Evolutionary conservation across 2,888 invertebrate genomes (phyloP), one percentile per base, ranked within the genome.

Genomic region (Drosophila lutescens): DNA sequence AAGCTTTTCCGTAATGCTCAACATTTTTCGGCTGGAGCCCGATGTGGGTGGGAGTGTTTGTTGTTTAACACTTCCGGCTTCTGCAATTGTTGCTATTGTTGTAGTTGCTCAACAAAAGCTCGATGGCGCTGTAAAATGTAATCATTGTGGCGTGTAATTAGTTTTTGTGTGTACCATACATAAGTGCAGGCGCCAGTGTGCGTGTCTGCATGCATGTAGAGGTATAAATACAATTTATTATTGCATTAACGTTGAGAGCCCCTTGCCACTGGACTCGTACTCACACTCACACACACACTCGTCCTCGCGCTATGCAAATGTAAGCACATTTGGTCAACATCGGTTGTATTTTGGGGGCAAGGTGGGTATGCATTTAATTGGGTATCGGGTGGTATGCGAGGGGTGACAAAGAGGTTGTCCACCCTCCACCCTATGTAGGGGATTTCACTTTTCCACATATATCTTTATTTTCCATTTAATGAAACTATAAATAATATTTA

Each of bases 81-180:
- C 40, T 32, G 38, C 17, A 40, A 26, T n/a, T 46, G 38, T 32
- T 59, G 59, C 17, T 53, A 9, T 15, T 12, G 59, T 41, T 34
- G 58, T 44, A 55, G 20, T 50, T 55, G 50, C 54, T 62, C 49
- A 49, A 43, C 73, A 36, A 65, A 56, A 73, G 55, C 83, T 74
- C 74, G 57, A 75, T 86, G 78, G 78, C 72, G 66, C 66, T 83
- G 80, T 76, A 86, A 84, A 83, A 85, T 88, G 76, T 79, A 85
- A 86, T 80, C 87, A 84, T 88, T 85, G 85, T 84, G 88, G 86
- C 88, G 78, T 88, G 79, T 88, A 85, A 85, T 85, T 85, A 85
- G 85, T 86, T 86, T 88, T 80, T 84, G 75, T 81, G 69, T 77
- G 70, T 44, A 40, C 56, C 66, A 60, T 36, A 41, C 53, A 51